Conservation (phyloP, 2,797 vertebrate genomes). For the Cercopithecus diana region DNA sequence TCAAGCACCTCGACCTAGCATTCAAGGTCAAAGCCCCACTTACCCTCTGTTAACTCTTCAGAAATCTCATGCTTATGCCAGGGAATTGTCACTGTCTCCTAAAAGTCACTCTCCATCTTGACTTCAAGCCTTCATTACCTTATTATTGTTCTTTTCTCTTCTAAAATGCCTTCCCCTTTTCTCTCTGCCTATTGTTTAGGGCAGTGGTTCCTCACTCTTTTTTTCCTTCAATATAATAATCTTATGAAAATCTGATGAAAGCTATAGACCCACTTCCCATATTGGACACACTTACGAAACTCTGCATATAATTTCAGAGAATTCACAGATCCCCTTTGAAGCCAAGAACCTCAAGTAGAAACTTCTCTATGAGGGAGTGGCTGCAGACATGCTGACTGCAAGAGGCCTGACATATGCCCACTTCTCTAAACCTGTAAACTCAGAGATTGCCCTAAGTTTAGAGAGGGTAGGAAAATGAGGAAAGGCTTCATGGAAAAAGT, state of each 20-base stretch:
- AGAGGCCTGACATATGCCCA: not conserved
- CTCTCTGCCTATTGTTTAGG: not conserved
- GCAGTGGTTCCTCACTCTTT: not conserved
- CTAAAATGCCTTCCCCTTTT: not conserved
- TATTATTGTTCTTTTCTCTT: not conserved
- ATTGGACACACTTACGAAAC: not conserved
- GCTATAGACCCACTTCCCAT: not conserved
- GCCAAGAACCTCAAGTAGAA: not conserved
- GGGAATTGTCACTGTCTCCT: not conserved
- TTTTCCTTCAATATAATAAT: not conserved
- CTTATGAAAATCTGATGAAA: slow-evolving; percentile 42
- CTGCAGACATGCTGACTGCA: not conserved
- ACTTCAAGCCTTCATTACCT: not conserved
- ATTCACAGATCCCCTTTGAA: not conserved
- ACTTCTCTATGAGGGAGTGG: not conserved
- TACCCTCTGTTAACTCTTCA: slow-evolving; percentile 6
- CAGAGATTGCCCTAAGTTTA: not conserved
- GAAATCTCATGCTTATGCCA: slow-evolving; percentile 11
- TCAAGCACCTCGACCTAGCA: not conserved
- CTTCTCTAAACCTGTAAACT: not conserved
- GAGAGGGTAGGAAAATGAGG: not conserved
- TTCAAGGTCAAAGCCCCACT: not conserved
- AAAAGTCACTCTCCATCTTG: not conserved
- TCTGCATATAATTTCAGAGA: not conserved
- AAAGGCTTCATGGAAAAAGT: not conserved